These are phyloP conservation scores for Elgonia sp. DNA, from an alignment of 2,888 invertebrate species.

Conservation along the genomic window DNA sequence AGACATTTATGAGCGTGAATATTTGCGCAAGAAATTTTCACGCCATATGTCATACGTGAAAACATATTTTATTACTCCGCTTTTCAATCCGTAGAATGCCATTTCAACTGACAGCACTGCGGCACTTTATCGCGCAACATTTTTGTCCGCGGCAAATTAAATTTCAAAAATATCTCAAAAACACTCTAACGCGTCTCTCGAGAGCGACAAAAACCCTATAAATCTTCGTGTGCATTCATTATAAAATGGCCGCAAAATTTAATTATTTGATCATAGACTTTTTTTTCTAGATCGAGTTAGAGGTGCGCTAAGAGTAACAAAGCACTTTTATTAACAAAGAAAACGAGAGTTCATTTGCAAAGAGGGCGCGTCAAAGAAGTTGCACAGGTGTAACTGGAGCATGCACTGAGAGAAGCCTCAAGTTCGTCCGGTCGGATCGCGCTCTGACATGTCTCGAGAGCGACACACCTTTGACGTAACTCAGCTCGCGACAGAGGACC, in stretches of 20 bases:
- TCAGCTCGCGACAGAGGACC: slow-evolving; percentile 59
- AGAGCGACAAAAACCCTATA: slow-evolving; percentile 36
- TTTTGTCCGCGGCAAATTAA: slow-evolving; percentile 17
- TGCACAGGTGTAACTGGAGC: slow-evolving; percentile 76
- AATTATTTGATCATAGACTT: slow-evolving; percentile 67
- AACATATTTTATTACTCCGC: not conserved
- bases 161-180: slow-evolving; percentile 52
- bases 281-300: slow-evolving; percentile 69
- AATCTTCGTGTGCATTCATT: slow-evolving; percentile 56
- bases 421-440: slow-evolving; percentile 69
- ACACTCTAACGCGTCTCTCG: slow-evolving; percentile 39
- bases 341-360: slow-evolving; percentile 69
- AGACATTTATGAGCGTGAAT: not conserved
- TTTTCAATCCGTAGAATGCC: not conserved
- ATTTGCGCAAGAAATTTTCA: slow-evolving; percentile 29
- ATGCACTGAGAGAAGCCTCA: slow-evolving; percentile 74
- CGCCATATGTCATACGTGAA: slow-evolving; percentile 19
- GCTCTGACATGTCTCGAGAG: slow-evolving; percentile 64
- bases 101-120: not conserved
- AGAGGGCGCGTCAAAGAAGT: slow-evolving; percentile 78
- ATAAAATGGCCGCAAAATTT: slow-evolving; percentile 64
- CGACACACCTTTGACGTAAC: slow-evolving; percentile 74
- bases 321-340: slow-evolving; percentile 72
- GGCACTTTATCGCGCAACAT: not conserved
- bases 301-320: slow-evolving; percentile 57